Evolutionary conservation across 2,797 vertebrate genomes (phyloP), one percentile per base, ranked within the genome.

Genomic region (Hydrocynus forskahlii): DNA sequence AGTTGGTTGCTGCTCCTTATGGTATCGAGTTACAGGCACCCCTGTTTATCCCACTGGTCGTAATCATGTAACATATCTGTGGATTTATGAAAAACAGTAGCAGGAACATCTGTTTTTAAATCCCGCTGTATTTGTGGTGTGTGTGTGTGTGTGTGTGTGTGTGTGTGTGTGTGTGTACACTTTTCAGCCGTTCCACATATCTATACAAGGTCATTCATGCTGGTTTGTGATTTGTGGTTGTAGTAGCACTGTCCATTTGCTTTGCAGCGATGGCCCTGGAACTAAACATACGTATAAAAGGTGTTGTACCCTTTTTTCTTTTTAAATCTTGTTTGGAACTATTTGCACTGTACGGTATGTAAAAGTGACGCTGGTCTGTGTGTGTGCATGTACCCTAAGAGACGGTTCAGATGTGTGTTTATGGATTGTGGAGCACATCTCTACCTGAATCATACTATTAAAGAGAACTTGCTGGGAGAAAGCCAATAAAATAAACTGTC

Each of bases 391-490:
- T 68, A 68, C 45, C 40, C 38, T 40, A 75, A 74, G 38, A 60
- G 55, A 38, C 23, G 45, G 23, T 12, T 25, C 21, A 17, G 59
- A 2, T 16, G 29, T 79, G 45, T 72, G 45, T 72, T 54, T 74
- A 25, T 25, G 66, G 60, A 59, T 59, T 81, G 70, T 71, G 29
- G 57, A 72, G 25, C 8, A 64, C 17, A 75, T 75, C n/a, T 63
- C 25, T 14, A 10, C 2, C 38, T 35, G 10, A 55, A 59, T 67
- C 67, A 17, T 54, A 81, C 52, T 57, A 81, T 68, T 81, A 81
- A 81, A 81, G 54, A 68, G 16, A 57, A 74, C 21, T 23, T 64
- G 48, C 60, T 80, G 48, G 16, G 38, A 29, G 19, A 80, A 55
- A 73, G 23, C 38, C 38, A 25, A 14, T 59, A 2, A 35, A 25